Conservation (phyloP, 92 coral and sea anemone species). For the Hydrozoanthus gracilis region DNA sequence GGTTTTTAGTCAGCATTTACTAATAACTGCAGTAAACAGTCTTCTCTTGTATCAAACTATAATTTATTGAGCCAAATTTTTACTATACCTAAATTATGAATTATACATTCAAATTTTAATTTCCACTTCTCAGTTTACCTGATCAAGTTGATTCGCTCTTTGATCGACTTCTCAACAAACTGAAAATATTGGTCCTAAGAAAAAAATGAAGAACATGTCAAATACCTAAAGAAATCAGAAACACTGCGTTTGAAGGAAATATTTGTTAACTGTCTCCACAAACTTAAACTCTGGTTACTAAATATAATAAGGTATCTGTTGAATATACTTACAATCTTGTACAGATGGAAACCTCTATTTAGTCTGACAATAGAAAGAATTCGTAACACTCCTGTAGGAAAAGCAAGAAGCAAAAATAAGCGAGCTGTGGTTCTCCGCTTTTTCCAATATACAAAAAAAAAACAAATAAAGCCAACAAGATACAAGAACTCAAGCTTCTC, state of each 20-base stretch:
- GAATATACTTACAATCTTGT: constrained; percentile 72
- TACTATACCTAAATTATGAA: too few relatives aligned
- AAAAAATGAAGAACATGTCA: not conserved
- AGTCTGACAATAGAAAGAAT: constrained; percentile 74
- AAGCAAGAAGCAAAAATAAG: constrained; percentile 11
- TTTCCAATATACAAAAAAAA: too few relatives aligned
- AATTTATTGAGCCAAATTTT: too few relatives aligned
- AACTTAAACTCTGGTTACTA: not conserved
- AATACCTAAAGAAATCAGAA: not conserved
- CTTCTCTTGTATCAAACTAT: too few relatives aligned
- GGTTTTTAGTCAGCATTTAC: too few relatives aligned
- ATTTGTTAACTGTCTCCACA: too few relatives aligned
- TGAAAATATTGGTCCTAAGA: constrained; percentile 78
- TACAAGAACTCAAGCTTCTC: too few relatives aligned
- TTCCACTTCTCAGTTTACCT: constrained; percentile 51
- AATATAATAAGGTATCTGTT: not conserved
- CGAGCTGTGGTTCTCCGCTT: too few relatives aligned
- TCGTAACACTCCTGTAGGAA: constrained; percentile 69
- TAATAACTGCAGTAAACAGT: too few relatives aligned
- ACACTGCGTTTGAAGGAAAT: not conserved
- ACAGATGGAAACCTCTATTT: constrained; percentile 77
- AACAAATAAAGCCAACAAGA: too few relatives aligned
- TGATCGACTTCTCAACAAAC: constrained; percentile 72
- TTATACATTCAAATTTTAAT: too few relatives aligned
- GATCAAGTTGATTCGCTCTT: constrained; percentile 63